Conservation (phyloP, 2,113 vertebrate species). For the Forbesichthys papilliferus region DNA sequence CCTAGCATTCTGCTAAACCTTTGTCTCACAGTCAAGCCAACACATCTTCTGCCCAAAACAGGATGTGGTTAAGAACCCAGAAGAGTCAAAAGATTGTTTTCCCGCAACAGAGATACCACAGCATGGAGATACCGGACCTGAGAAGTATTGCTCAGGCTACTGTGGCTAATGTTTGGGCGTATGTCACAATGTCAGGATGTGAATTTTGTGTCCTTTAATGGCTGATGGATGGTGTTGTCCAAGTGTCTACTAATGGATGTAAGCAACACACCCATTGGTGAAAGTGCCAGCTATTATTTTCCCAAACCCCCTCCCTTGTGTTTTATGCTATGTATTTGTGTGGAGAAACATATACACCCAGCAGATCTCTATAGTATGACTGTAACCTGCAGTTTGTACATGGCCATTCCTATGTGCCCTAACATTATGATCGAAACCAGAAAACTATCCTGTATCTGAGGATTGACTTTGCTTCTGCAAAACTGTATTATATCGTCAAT, state of each 20-base stretch:
- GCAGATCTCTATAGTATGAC: background rate
- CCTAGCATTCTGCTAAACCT: background rate
- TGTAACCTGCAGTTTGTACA: background rate
- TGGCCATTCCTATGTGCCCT: background rate
- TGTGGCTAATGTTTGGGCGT: background rate
- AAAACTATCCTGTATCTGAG: conserved; percentile 26
- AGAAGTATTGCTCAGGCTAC: conserved; percentile 4
- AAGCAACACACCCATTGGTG: background rate
- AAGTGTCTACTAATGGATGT: no score
- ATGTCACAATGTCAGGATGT: background rate
- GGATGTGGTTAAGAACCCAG: conserved; percentile 17
- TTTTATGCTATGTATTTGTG: conserved; percentile 31
- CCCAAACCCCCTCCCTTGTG: background rate
- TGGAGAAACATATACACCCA: conserved; percentile 2
- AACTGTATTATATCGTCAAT: conserved; percentile 4
- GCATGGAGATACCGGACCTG: no score
- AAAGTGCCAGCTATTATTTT: background rate
- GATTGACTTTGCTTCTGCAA: conserved; percentile 1
- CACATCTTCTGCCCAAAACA: background rate
- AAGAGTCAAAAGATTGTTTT: conserved; percentile 22
- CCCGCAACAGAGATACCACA: conserved; percentile 7
- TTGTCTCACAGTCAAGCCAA: background rate
- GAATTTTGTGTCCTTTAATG: background rate
- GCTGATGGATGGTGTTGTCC: no score
- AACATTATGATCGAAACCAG: conserved; percentile 37